These are phyloP conservation scores for Sinocyclocheilus maitianheensis DNA, from an alignment of 2,113 vertebrate genomes.

Conservation along the genomic window DNA sequence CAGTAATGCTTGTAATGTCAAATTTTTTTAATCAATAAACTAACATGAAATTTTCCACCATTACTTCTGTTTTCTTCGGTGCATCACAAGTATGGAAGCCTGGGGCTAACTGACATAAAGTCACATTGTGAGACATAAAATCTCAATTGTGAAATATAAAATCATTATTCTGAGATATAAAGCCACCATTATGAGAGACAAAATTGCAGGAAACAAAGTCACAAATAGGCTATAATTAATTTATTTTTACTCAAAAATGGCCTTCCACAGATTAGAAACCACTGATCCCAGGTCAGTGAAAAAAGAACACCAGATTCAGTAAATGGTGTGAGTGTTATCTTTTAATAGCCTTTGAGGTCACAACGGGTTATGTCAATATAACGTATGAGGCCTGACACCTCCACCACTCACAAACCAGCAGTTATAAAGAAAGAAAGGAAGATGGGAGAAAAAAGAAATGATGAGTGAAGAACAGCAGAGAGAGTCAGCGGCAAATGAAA, in stretches of 20 bases:
- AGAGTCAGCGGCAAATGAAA: constrained; percentile 56
- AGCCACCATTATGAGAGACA: not conserved
- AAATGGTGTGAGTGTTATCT: constrained; percentile 10
- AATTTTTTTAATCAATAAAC: not conserved
- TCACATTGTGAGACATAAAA: not conserved
- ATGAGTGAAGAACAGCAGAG: constrained; percentile 49
- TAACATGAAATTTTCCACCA: not conserved
- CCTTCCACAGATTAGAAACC: not conserved
- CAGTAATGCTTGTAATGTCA: not conserved
- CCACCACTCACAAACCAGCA: not conserved
- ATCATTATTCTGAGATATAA: not conserved
- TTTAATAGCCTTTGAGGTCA: constrained; percentile 24
- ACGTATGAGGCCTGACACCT: not conserved
- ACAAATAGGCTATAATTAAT: not conserved
- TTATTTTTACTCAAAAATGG: not conserved
- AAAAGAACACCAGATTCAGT: not conserved
- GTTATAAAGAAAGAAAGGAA: constrained; percentile 17
- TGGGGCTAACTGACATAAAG: not conserved
- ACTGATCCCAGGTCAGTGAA: not conserved
- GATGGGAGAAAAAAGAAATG: constrained; percentile 40
- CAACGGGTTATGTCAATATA: constrained; percentile 2
- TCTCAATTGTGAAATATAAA: not conserved
- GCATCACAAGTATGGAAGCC: not conserved
- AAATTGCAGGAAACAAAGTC: not conserved
- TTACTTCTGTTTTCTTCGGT: not conserved